Evolutionary conservation across 2,797 vertebrate genomes (phyloP), one percentile per base, ranked within the genome.

Genomic region (Microctenopoma stevenorrisi): DNA sequence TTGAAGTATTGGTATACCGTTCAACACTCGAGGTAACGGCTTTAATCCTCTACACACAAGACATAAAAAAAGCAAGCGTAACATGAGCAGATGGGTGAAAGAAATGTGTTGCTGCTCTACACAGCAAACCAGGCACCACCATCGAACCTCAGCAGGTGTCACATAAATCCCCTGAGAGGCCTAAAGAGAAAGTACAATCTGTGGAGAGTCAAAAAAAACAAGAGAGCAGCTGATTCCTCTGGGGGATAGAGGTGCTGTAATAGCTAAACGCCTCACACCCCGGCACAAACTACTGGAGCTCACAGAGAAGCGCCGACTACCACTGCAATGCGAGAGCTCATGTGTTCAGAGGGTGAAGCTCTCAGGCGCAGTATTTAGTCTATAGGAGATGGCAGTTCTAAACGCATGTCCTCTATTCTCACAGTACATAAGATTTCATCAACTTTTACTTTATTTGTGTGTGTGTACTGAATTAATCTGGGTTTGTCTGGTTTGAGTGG

Each of bases 131-230:
- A 79, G 71, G 77, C 75, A 53, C 63, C 64, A 61, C 64, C 63
- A 47, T 86, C 77, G 64, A 76, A 68, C 69, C 87, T 81, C 86
- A 85, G 88, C 87, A 86, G 87, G 91, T 90, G 85, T 81, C 70
- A 33, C 52, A 71, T 60, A 56, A 80, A 71, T 65, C 85, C 74
- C 82, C 58, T 14, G 77, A 73, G 89, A 87, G 52, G 59, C 65
- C 3, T 13, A 44, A 18, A 30, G 62, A 69, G 66, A 61, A 22
- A 47, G 64, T 86, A 83, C 74, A 89, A 84, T 76, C 84, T 84
- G 85, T 64, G 60, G 73, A 76, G 83, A 83, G 77, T 74, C 67
- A 72, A 68, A 58, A 58, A 81, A 78, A 88, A 70, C 66, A 83
- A 74, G 81, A 37, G 58, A 86, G 67, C 89, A 90, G 82, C 89